Evolutionary conservation across 2,888 invertebrate genomes (phyloP).

Genomic region (Alentia gelatinosa): DNA sequence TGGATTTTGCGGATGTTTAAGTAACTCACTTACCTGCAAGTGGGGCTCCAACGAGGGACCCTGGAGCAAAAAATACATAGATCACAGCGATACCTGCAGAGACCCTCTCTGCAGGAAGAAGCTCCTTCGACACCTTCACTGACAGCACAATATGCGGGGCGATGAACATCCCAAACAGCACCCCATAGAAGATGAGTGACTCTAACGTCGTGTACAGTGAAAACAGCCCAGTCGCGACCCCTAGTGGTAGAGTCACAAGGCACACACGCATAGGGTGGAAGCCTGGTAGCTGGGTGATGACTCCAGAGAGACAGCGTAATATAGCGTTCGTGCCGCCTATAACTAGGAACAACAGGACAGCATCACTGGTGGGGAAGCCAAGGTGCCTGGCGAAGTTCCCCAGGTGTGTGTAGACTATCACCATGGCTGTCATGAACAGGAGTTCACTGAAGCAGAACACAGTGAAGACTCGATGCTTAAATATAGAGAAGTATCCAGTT

Average conservation of each 20-base stretch:
- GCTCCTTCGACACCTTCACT: background rate
- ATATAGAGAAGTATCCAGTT: background rate
- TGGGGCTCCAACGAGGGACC: background rate
- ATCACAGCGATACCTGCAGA: background rate
- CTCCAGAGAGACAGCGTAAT: background rate
- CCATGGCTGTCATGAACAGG: background rate
- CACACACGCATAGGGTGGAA: background rate
- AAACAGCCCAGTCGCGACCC: background rate
- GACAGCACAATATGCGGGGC: background rate
- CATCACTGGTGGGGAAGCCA: background rate
- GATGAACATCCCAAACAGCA: background rate
- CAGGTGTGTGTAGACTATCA: background rate
- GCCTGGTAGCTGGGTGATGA: background rate
- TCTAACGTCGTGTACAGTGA: background rate
- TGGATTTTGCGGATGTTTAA: too few species aligned
- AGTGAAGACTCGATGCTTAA: background rate
- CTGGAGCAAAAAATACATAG: background rate
- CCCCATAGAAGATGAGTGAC: background rate
- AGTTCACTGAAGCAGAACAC: background rate
- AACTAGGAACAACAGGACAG: background rate
- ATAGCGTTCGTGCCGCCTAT: background rate
- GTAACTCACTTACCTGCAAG: background rate
- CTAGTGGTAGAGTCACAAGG: background rate
- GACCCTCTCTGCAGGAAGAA: background rate
- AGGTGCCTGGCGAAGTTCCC: background rate